A percentile compares a stretch with the other conserved stretches of the same genome.
phyloP scores from a whole-genome alignment of 2,888 invertebrate genomes.

The Dicyrtomina minuta region DNA sequence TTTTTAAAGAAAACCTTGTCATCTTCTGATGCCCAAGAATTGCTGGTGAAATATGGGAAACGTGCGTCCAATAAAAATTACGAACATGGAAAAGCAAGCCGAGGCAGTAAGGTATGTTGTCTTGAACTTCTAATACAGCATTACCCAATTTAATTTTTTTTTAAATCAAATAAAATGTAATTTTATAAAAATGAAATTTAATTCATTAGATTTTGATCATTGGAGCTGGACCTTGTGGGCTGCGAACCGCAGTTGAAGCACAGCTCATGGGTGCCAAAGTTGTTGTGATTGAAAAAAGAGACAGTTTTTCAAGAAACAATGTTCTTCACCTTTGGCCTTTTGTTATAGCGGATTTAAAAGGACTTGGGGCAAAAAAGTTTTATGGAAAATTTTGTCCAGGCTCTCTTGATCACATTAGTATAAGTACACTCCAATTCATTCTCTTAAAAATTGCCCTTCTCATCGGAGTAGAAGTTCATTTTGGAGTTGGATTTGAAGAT shows the following conservation, averaged over 20 bases:
- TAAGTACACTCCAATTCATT: constrained; percentile 61
- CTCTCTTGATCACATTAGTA: constrained; percentile 64
- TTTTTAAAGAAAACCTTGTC: constrained; percentile 42
- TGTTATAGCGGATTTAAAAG: constrained; percentile 62
- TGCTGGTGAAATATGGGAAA: constrained; percentile 48
- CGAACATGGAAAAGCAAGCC: constrained; percentile 47
- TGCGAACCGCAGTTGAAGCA: constrained; percentile 62
- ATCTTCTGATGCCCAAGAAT: constrained; percentile 50
- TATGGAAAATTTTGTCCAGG: constrained; percentile 65
- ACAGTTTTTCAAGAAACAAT: constrained; percentile 61
- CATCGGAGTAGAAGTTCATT: constrained; percentile 61
- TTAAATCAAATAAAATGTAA: background rate
- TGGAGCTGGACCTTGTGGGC: constrained; percentile 63
- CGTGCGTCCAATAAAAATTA: constrained; percentile 45
- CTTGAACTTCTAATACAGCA: background rate
- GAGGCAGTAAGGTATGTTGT: constrained; percentile 41
- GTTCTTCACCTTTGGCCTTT: constrained; percentile 65
- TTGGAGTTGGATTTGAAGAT: constrained; percentile 58
- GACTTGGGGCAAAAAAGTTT: constrained; percentile 63
- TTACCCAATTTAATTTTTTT: background rate
- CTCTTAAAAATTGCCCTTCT: constrained; percentile 62
- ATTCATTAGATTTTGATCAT: constrained; percentile 62
- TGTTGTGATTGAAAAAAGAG: constrained; percentile 62
- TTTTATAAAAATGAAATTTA: too few species aligned
- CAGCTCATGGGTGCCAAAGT: constrained; percentile 61